Evolutionary conservation across 2,888 invertebrate species (phyloP).

Genomic region (Trachelus iudaicus): DNA sequence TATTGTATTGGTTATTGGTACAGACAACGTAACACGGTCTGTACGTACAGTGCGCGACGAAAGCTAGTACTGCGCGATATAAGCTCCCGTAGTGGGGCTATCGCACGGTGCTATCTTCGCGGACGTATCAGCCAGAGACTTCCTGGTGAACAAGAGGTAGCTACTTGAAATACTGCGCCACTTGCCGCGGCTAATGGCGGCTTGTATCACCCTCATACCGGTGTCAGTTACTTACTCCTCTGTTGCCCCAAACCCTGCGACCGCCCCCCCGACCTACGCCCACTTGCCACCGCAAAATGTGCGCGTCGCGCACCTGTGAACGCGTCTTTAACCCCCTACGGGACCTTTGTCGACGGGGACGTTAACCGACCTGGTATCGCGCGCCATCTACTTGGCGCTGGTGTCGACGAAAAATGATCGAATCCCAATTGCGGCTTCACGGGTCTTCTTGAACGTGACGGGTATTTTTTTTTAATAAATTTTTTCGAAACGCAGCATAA

Average conservation of each 20-base stretch:
- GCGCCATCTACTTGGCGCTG: background rate
- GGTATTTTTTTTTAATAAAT: background rate
- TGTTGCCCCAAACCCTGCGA: slow-evolving; percentile 5
- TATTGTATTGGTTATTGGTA: background rate
- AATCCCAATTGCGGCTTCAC: background rate
- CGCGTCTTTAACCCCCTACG: background rate
- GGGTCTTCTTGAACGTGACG: background rate
- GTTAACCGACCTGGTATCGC: slow-evolving; percentile 4
- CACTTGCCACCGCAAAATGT: background rate
- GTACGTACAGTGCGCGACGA: background rate
- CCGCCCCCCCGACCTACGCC: slow-evolving; percentile 15
- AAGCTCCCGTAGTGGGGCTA: background rate
- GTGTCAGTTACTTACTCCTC: slow-evolving; percentile 37
- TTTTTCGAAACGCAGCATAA: background rate
- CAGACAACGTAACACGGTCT: background rate
- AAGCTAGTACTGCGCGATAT: background rate
- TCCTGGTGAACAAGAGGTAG: slow-evolving; percentile 3
- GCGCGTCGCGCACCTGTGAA: slow-evolving; percentile 1
- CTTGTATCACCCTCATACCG: slow-evolving; percentile 44
- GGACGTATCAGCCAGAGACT: background rate
- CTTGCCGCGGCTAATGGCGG: slow-evolving; percentile 40
- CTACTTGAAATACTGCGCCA: slow-evolving; percentile 23
- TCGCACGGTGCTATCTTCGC: background rate
- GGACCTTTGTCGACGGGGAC: background rate
- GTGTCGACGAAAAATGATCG: background rate